A percentile compares a stretch with the other conserved stretches of the same genome.
These are phyloP conservation scores for Delphinapterus leucas DNA, from an alignment of 2,113 vertebrate species.

Conservation along the genomic window DNA sequence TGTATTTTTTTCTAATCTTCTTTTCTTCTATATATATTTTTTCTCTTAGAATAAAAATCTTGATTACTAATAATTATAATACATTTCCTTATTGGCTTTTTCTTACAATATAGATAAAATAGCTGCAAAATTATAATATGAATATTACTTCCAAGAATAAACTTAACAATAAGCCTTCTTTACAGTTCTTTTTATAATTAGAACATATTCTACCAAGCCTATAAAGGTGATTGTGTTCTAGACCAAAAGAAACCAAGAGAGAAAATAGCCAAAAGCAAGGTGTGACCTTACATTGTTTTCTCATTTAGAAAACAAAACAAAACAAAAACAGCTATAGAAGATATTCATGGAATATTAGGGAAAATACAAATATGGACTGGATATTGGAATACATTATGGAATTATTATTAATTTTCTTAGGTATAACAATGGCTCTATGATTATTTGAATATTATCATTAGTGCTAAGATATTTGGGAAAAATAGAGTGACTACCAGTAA, in stretches of 20 bases:
- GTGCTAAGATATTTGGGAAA: neutral
- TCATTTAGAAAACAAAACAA: neutral
- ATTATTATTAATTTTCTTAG: neutral
- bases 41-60: constrained; percentile 31
- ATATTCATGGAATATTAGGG: neutral
- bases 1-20: neutral
- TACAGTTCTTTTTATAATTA: neutral
- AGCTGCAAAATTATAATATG: neutral
- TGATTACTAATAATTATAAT: neutral
- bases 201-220: neutral
- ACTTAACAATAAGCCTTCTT: neutral
- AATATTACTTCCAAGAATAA: neutral
- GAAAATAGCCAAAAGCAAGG: neutral
- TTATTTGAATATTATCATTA: neutral
- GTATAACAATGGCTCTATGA: neutral
- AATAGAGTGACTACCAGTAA: neutral
- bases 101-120: neutral
- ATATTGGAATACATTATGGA: neutral
- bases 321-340: neutral
- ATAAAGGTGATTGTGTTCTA: neutral
- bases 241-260: neutral
- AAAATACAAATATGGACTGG: neutral
- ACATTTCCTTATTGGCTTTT: neutral
- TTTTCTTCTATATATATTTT: neutral
- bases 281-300: neutral